Evolutionary conservation across 2,888 invertebrate genomes (phyloP).

Genomic region (Agrochola macilenta): DNA sequence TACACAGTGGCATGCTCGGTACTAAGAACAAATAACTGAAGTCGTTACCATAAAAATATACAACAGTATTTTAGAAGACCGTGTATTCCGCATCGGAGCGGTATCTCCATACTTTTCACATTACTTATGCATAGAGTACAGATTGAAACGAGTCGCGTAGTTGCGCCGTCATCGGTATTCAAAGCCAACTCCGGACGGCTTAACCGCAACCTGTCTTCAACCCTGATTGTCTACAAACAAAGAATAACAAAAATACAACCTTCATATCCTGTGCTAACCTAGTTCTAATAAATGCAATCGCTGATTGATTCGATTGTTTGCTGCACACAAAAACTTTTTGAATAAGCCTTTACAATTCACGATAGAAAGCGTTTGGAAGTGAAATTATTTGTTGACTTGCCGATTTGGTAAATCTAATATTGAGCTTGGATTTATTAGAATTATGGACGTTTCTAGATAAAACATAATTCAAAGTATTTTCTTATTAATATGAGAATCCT

Average conservation of each 20-base stretch:
- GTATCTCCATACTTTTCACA: constrained; percentile 89
- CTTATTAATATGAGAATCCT: not conserved
- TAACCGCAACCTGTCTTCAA: constrained; percentile 82
- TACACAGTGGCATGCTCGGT: constrained; percentile 63
- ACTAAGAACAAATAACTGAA: constrained; percentile 84
- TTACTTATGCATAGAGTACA: constrained; percentile 90
- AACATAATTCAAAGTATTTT: not conserved
- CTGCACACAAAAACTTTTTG: constrained; percentile 52
- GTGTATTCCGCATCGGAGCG: constrained; percentile 82
- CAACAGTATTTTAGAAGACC: constrained; percentile 86
- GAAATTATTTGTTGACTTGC: constrained; percentile 29
- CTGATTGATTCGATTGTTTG: constrained; percentile 58
- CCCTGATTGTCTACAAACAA: constrained; percentile 86
- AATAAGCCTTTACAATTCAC: constrained; percentile 36
- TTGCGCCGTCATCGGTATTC: constrained; percentile 88
- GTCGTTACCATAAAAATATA: constrained; percentile 87
- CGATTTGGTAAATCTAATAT: constrained; percentile 21
- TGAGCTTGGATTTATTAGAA: constrained; percentile 19
- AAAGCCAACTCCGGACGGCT: constrained; percentile 82
- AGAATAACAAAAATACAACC: constrained; percentile 75
- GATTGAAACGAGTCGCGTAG: constrained; percentile 88
- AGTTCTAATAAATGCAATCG: constrained; percentile 61
- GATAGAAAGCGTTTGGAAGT: constrained; percentile 17
- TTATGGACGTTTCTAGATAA: constrained; percentile 2
- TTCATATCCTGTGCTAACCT: constrained; percentile 58